Evolutionary conservation across 2,113 vertebrate species (phyloP).

Genomic region (Anser cygnoides): DNA sequence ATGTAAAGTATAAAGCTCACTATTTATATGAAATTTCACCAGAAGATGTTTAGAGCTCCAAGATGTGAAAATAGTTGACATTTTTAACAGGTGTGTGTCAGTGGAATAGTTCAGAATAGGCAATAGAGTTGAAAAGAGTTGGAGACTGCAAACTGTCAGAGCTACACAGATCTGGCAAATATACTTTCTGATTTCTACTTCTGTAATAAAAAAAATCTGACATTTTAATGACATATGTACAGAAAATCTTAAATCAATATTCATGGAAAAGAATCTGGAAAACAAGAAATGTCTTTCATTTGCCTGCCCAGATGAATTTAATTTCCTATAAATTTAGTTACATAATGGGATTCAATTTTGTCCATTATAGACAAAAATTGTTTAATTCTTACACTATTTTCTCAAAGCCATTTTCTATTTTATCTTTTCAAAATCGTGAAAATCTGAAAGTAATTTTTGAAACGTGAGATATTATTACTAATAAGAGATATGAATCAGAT

Average conservation of each 20-base stretch:
- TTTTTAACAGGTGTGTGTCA: background rate
- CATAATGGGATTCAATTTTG: background rate
- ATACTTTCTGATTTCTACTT: background rate
- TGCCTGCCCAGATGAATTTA: background rate
- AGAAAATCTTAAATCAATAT: background rate
- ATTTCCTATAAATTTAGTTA: background rate
- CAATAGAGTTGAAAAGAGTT: background rate
- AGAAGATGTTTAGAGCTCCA: background rate
- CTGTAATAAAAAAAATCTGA: background rate
- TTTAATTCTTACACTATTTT: accelerated
- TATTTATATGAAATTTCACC: background rate
- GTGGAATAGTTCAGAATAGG: background rate
- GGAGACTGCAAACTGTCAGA: background rate
- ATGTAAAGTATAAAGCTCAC: background rate
- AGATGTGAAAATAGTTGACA: background rate
- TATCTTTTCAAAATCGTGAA: background rate
- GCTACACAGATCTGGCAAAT: background rate
- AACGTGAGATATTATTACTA: background rate
- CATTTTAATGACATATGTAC: background rate
- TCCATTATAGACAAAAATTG: background rate
- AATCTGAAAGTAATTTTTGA: background rate
- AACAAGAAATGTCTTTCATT: background rate
- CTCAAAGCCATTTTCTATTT: background rate
- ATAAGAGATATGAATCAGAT: background rate
- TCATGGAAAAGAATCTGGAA: background rate